Conservation (phyloP, 2,113 vertebrate species). For the Platichthys flesus region DNA sequence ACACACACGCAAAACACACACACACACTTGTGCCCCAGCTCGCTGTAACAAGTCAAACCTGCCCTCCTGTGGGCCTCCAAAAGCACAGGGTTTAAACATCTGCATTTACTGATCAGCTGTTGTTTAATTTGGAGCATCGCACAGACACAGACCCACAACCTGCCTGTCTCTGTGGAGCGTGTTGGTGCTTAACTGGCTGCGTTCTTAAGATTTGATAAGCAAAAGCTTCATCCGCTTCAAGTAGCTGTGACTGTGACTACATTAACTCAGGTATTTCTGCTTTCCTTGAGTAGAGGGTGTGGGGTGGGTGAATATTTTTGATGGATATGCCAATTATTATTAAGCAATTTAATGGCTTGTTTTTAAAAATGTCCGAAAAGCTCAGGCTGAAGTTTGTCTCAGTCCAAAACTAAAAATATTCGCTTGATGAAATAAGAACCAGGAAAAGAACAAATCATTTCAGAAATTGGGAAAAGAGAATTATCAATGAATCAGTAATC, state of each 20-base stretch:
- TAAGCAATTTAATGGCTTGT: no score
- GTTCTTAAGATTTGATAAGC: slow-evolving; percentile 30
- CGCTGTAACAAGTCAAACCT: slow-evolving; percentile 42
- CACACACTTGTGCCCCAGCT: slow-evolving; percentile 7
- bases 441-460: no score
- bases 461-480: no score
- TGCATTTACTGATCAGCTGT: slow-evolving; percentile 19
- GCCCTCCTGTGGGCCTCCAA: slow-evolving; percentile 20
- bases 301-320: not conserved
- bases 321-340: not conserved
- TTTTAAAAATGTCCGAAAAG: not conserved
- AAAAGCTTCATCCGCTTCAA: slow-evolving; percentile 15
- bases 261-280: not conserved
- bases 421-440: no score
- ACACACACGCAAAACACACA: slow-evolving; percentile 36
- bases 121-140: slow-evolving; percentile 13
- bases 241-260: not conserved
- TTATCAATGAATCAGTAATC: no score
- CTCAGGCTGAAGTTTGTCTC: not conserved
- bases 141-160: slow-evolving; percentile 22
- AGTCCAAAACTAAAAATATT: not conserved
- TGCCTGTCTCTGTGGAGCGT: not conserved
- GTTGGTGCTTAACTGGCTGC: slow-evolving; percentile 3
- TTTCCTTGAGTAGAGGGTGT: not conserved
- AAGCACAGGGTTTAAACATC: slow-evolving; percentile 22